Evolutionary conservation across 2,888 invertebrate genomes (phyloP).

Genomic region (Clitarchus hookeri): DNA sequence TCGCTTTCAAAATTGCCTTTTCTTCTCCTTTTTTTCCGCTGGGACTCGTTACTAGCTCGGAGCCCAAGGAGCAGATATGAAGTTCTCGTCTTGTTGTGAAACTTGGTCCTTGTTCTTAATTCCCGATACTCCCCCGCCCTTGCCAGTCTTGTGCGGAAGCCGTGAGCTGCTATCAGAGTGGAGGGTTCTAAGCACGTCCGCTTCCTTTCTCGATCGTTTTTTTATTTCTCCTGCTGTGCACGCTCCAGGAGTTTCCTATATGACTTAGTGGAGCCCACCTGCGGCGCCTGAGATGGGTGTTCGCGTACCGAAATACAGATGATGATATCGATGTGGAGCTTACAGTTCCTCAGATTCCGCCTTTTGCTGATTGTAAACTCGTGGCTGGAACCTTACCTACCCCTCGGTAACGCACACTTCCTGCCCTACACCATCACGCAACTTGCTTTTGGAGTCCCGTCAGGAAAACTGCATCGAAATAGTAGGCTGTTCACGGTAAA

Average conservation of each 20-base stretch:
- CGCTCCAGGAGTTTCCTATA: conserved; percentile 4
- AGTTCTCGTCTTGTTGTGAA: neutral
- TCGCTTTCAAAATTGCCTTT: neutral
- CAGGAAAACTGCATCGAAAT: no score
- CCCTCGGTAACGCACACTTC: neutral
- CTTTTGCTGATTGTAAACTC: neutral
- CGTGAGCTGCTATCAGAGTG: neutral
- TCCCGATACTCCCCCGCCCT: neutral
- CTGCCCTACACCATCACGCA: neutral
- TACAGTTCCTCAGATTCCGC: neutral
- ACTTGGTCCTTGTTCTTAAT: neutral
- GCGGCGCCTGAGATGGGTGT: neutral
- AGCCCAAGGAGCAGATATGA: neutral
- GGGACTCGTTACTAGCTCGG: neutral
- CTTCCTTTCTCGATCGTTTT: neutral
- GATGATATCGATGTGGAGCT: neutral
- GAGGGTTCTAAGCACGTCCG: neutral
- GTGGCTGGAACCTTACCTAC: neutral
- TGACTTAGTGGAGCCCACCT: neutral
- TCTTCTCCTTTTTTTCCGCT: neutral
- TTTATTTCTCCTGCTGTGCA: neutral
- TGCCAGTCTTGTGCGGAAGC: neutral
- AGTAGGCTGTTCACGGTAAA: no score
- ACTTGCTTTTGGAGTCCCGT: no score
- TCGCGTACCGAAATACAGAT: neutral